Evolutionary conservation across 2,113 vertebrate genomes (phyloP).

Genomic region (Salvator merianae): DNA sequence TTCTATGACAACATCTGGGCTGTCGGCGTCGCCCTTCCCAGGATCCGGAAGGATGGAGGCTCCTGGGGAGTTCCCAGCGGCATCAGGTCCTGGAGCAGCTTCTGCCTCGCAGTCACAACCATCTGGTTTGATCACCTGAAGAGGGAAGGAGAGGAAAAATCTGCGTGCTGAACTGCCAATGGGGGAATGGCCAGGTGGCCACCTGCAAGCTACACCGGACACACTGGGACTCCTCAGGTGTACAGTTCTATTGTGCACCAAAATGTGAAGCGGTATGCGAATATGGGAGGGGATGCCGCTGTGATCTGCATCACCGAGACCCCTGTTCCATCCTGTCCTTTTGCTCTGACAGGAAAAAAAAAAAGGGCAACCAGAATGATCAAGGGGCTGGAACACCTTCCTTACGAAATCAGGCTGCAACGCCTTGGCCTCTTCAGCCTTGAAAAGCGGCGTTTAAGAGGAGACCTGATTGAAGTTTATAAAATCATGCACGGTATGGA

Average conservation of each 20-base stretch:
- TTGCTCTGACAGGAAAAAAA: background rate
- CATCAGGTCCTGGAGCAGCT: slow-evolving; percentile 69
- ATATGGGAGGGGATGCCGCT: background rate
- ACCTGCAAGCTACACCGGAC: slow-evolving; percentile 34
- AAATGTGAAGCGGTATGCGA: background rate
- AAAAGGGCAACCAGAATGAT: no score
- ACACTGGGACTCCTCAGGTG: background rate
- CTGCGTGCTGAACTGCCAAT: slow-evolving; percentile 47
- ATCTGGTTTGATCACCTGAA: slow-evolving; percentile 85
- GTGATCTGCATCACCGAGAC: background rate
- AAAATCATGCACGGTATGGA: no score
- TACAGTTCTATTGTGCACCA: background rate
- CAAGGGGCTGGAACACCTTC: no score
- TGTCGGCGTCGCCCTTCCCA: slow-evolving; percentile 36
- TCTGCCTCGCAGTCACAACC: slow-evolving; percentile 78
- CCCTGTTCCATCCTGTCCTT: background rate
- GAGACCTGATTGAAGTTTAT: no score
- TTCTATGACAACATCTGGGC: slow-evolving; percentile 78
- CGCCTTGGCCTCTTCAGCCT: no score
- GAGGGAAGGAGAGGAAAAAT: slow-evolving; percentile 30
- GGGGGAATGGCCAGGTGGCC: slow-evolving; percentile 36
- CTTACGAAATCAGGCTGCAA: no score
- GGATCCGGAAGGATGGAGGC: slow-evolving; percentile 36
- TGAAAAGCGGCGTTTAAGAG: no score
- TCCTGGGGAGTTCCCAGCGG: slow-evolving; percentile 49